Evolutionary conservation across 2,113 vertebrate genomes (phyloP).

Genomic region (Scatophagus argus): DNA sequence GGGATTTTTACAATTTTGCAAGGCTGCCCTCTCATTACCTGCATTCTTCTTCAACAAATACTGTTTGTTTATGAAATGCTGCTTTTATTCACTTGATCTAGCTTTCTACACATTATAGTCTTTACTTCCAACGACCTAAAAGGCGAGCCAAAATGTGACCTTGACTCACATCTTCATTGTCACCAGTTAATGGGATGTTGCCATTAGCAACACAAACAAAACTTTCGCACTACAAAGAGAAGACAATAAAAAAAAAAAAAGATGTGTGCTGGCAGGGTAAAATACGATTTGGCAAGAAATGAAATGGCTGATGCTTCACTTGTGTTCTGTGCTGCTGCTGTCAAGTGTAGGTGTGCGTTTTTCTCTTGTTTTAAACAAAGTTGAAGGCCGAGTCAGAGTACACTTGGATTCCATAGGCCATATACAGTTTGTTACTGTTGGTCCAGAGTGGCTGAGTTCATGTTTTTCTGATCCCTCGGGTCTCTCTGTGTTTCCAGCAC

Average conservation of each 20-base stretch:
- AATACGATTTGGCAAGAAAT: slow-evolving; percentile 10
- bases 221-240: slow-evolving; percentile 10
- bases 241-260: background rate
- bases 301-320: slow-evolving; percentile 21
- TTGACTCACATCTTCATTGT: slow-evolving; percentile 59
- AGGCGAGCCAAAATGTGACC: slow-evolving; percentile 56
- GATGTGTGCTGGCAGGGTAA: slow-evolving; percentile 1
- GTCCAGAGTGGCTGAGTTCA: slow-evolving; percentile 48
- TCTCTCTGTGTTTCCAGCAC: slow-evolving; percentile 61
- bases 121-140: slow-evolving; percentile 52
- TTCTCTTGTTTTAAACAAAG: slow-evolving; percentile 28
- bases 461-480: slow-evolving; percentile 52
- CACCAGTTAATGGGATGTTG: slow-evolving; percentile 75
- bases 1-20: slow-evolving; percentile 22
- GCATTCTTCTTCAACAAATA: slow-evolving; percentile 46
- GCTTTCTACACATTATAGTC: slow-evolving; percentile 7
- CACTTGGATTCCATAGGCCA: slow-evolving; percentile 38
- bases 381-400: slow-evolving; percentile 30
- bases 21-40: slow-evolving; percentile 65
- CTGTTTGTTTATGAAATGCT: slow-evolving; percentile 56
- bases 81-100: slow-evolving; percentile 43
- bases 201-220: slow-evolving; percentile 74
- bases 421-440: slow-evolving; percentile 38
- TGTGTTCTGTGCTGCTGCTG: slow-evolving; percentile 4
- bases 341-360: slow-evolving; percentile 52